Conservation (phyloP, 2,113 vertebrate species). For the Lophochroa leadbeateri region DNA sequence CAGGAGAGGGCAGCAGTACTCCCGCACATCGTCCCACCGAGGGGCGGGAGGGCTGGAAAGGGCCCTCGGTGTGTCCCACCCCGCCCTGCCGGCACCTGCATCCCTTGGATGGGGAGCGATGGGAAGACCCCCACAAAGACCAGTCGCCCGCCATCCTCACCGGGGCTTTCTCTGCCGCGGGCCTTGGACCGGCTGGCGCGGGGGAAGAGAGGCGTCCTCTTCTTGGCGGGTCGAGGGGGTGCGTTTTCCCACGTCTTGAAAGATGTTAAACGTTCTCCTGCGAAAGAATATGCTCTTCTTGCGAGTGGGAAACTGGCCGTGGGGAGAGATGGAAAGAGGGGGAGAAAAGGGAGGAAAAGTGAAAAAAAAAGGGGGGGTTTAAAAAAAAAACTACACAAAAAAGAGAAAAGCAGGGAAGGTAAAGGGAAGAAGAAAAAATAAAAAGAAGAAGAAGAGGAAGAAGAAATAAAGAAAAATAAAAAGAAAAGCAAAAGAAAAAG, state of each 20-base stretch:
- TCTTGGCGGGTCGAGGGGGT: neutral
- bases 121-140: neutral
- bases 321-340: accelerated
- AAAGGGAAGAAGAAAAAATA: accelerated
- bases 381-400: neutral
- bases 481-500: neutral
- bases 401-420: accelerated
- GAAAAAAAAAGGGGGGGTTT: neutral
- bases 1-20: constrained; percentile 59
- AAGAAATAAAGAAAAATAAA: neutral
- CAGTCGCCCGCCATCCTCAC: neutral
- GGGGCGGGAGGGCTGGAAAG: neutral
- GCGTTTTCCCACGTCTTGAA: neutral
- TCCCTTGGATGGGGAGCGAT: accelerated
- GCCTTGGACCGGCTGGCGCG: no score
- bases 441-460: no score
- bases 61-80: neutral
- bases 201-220: neutral
- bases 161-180: neutral
- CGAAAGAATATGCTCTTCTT: neutral
- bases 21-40: neutral
- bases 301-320: neutral
- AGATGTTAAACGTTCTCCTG: neutral
- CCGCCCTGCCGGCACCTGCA: neutral
- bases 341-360: neutral